Percentiles rank a stretch among this genome's conserved stretches.
phyloP scores from a whole-genome alignment of 2,113 vertebrate genomes.

The Okapia johnstoni region DNA sequence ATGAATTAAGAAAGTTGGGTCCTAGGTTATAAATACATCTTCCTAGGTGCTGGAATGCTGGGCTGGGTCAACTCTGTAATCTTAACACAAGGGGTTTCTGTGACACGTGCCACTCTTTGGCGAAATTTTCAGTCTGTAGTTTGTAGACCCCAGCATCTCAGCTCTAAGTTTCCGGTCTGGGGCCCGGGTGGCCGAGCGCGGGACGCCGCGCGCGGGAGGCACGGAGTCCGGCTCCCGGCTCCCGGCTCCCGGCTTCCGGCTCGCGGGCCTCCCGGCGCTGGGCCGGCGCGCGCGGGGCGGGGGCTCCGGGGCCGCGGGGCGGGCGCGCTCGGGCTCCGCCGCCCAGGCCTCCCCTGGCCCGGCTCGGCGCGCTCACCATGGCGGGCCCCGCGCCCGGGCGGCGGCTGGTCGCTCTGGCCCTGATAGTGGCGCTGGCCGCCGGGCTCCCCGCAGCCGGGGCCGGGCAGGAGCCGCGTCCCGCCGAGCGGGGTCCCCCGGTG shows the following conservation, averaged over 20 bases:
- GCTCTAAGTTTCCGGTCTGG: neutral
- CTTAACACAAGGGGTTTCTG: neutral
- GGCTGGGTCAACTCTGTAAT: neutral
- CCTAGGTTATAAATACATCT: neutral
- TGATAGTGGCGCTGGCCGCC: slow-evolving; percentile 3
- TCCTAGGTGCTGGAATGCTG: neutral
- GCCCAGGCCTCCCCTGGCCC: accelerated
- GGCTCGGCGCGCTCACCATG: neutral
- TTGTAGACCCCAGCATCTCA: neutral
- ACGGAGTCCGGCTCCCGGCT: neutral
- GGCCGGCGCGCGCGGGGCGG: neutral
- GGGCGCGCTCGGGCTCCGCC: neutral
- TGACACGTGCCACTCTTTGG: neutral
- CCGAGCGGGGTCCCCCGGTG: slow-evolving; percentile 80
- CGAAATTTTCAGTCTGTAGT: neutral
- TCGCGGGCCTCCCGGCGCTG: neutral
- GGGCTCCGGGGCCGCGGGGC: neutral
- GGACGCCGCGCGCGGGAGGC: neutral
- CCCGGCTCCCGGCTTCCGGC: too few species aligned
- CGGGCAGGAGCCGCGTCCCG: slow-evolving; percentile 59
- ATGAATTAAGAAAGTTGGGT: neutral
- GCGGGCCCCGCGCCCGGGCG: neutral
- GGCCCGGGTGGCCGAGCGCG: neutral
- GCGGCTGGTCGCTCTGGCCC: slow-evolving; percentile 25
- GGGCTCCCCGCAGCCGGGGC: neutral